Conservation (phyloP, 1,140 invertebrate species). For the Drosophila funebris region DNA sequence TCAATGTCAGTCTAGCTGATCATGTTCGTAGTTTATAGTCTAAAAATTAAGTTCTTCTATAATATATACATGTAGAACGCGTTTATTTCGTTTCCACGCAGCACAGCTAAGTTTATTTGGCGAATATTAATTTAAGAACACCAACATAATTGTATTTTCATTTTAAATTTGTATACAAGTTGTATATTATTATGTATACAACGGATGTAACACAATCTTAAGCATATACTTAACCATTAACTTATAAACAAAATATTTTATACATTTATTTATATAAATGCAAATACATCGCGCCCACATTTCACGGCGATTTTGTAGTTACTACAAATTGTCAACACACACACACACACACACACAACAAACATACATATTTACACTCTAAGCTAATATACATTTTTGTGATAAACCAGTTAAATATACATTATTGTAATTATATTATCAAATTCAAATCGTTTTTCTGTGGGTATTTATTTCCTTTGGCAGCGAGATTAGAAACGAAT, state of each 20-base stretch:
- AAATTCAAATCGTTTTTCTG: neutral
- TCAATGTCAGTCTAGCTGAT: slow-evolving; percentile 63
- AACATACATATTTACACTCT: slow-evolving; percentile 46
- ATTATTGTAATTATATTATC: slow-evolving; percentile 1
- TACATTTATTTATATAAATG: slow-evolving; percentile 33
- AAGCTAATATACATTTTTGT: slow-evolving; percentile 77
- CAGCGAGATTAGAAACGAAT: neutral
- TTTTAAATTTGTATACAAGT: slow-evolving; percentile 9
- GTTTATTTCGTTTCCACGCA: slow-evolving; percentile 32
- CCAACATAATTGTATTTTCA: slow-evolving; percentile 22
- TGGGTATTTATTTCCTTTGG: neutral
- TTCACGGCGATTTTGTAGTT: slow-evolving; percentile 18
- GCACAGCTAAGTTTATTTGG: slow-evolving; percentile 58
- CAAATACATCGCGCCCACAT: slow-evolving; percentile 23
- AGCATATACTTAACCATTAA: slow-evolving; percentile 49
- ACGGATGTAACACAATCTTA: too few species aligned
- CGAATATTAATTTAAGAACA: slow-evolving; percentile 71
- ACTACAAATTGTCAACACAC: slow-evolving; percentile 20
- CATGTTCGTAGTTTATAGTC: slow-evolving; percentile 59
- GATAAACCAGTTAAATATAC: slow-evolving; percentile 74
- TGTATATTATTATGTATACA: slow-evolving; percentile 54
- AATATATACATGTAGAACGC: slow-evolving; percentile 7
- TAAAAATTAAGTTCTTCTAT: slow-evolving; percentile 38
- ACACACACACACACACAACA: slow-evolving; percentile 37
- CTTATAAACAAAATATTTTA: slow-evolving; percentile 49